phyloP scores from a whole-genome alignment of 2,113 vertebrate genomes.

The Taxidea taxus region DNA sequence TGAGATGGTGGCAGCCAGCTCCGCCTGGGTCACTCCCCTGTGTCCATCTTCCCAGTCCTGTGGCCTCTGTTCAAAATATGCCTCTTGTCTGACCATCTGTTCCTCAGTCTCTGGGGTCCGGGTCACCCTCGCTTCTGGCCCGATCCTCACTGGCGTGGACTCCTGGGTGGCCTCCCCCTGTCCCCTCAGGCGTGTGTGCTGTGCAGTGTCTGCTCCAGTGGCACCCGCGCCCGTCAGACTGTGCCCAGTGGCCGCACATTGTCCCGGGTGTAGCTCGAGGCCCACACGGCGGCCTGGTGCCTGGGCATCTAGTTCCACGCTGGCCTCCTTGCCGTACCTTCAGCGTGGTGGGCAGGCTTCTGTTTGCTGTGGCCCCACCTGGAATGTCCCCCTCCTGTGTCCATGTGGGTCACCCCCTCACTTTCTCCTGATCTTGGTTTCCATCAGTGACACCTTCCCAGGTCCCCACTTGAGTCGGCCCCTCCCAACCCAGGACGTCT shows the following conservation, averaged over 20 bases:
- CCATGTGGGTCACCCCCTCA: background rate
- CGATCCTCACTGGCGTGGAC: background rate
- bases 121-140: background rate
- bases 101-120: too few relatives aligned
- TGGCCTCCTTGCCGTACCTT: background rate
- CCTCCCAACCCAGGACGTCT: too few relatives aligned
- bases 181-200: background rate
- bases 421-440: too few relatives aligned
- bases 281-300: background rate
- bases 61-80: background rate
- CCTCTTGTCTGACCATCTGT: background rate
- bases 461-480: background rate
- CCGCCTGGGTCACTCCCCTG: background rate
- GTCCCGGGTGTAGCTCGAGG: background rate
- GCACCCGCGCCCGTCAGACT: fast-evolving
- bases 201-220: fast-evolving
- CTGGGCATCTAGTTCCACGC: fast-evolving
- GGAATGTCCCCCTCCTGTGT: background rate
- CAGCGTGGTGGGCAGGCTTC: background rate
- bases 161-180: fast-evolving
- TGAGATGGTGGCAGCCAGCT: background rate
- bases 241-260: background rate
- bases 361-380: background rate
- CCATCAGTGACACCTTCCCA: background rate
- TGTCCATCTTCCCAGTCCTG: background rate